phyloP scores from a whole-genome alignment of 2,888 invertebrate species.

The Rotaria macrura region DNA sequence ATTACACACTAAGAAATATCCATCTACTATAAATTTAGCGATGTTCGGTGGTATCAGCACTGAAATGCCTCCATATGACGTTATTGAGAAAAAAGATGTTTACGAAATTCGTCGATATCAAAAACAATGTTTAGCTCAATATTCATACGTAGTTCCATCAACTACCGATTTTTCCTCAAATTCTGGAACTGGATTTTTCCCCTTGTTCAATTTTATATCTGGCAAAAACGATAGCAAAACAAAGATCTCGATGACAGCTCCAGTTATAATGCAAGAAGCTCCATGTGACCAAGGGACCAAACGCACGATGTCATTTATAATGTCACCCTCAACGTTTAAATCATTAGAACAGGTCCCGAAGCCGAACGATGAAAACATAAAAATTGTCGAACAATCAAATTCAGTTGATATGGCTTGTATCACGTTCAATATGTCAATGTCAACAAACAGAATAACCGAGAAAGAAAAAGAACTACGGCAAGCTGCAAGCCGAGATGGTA shows the following conservation, averaged over 20 bases:
- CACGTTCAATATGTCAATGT: background rate
- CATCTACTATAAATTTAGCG: too few species aligned
- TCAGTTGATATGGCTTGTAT: background rate
- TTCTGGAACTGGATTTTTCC: too few species aligned
- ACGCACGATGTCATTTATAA: background rate
- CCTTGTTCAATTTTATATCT: too few species aligned
- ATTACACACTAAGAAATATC: too few species aligned
- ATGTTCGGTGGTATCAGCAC: too few species aligned
- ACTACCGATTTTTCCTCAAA: too few species aligned
- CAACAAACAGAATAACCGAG: background rate
- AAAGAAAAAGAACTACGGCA: background rate
- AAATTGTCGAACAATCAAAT: background rate
- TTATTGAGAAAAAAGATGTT: background rate
- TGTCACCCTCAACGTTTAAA: background rate
- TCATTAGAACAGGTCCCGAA: background rate
- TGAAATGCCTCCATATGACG: background rate
- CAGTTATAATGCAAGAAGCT: background rate
- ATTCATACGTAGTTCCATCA: background rate
- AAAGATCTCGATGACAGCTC: background rate
- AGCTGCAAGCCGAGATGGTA: background rate
- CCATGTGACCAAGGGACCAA: accelerated
- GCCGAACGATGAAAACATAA: background rate
- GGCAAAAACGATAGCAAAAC: background rate
- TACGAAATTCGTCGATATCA: background rate
- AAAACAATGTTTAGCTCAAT: background rate